A percentile compares a stretch with the other conserved stretches of the same genome.
These are phyloP conservation scores for Diabrotica virgifera DNA, from an alignment of 1,140 invertebrate species.

Conservation along the genomic window DNA sequence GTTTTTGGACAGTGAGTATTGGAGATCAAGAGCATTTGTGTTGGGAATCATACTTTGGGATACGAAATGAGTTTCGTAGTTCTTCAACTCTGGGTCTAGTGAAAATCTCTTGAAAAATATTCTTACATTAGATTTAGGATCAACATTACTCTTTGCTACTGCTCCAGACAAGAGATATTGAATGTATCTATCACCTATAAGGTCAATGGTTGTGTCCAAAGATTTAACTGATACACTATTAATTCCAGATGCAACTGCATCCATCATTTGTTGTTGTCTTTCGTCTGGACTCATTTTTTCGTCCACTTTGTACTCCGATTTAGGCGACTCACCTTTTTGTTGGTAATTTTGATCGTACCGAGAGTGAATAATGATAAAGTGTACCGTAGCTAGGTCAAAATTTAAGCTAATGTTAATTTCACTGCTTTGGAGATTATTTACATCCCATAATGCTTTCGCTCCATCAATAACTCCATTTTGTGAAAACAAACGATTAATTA, in stretches of 20 bases:
- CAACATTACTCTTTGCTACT: constrained; percentile 52
- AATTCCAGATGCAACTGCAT: constrained; percentile 53
- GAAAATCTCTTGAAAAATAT: constrained; percentile 48
- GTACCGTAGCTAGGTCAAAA: too few species aligned
- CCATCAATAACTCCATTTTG: constrained; percentile 35
- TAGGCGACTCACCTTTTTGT: constrained; percentile 11
- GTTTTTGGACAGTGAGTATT: constrained; percentile 50
- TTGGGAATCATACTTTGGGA: constrained; percentile 48
- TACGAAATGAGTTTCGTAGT: constrained; percentile 49
- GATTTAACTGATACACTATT: constrained; percentile 48
- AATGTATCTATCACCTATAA: constrained; percentile 50
- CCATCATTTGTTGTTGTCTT: constrained; percentile 52
- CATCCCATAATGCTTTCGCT: constrained; percentile 29
- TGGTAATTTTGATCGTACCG: constrained; percentile 24
- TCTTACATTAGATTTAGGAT: constrained; percentile 51
- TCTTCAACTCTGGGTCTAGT: constrained; percentile 35
- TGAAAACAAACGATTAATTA: constrained; percentile 30
- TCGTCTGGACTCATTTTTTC: constrained; percentile 22
- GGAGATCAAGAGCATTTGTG: constrained; percentile 51
- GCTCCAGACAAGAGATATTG: constrained; percentile 53
- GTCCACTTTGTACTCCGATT: neutral
- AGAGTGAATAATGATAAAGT: constrained; percentile 22
- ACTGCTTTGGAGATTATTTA: constrained; percentile 29
- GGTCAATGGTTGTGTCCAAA: constrained; percentile 52
- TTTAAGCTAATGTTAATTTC: constrained; percentile 32